phyloP scores from a whole-genome alignment of 2,888 invertebrate genomes.

The Plagiodera versicolora region DNA sequence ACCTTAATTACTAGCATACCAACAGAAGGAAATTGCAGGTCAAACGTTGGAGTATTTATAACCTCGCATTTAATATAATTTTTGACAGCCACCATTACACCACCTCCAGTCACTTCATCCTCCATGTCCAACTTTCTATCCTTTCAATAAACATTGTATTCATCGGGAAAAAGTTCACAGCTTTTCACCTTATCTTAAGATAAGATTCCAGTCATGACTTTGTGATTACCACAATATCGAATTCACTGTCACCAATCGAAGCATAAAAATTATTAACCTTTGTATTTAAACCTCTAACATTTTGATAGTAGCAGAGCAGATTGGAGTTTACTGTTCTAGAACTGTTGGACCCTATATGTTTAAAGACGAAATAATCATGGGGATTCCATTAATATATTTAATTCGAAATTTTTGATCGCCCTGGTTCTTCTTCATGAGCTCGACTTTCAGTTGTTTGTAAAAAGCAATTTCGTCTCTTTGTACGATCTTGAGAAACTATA shows the following conservation, averaged over 20 bases:
- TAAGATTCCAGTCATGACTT: constrained; percentile 1
- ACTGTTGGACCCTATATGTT: too few species aligned
- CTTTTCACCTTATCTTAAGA: not conserved
- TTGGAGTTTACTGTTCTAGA: too few species aligned
- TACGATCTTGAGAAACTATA: too few species aligned
- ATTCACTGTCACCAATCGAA: constrained; percentile 1
- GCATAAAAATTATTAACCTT: constrained; percentile 2
- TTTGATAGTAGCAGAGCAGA: constrained; percentile 7
- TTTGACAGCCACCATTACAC: not conserved
- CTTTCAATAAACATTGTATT: not conserved
- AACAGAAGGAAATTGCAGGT: not conserved
- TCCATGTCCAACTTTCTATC: not conserved
- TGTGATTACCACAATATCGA: not conserved
- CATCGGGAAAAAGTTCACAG: constrained; percentile 1
- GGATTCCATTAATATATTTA: too few species aligned
- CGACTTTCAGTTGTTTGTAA: too few species aligned
- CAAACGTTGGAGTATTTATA: not conserved
- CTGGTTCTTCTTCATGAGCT: too few species aligned
- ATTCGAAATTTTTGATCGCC: too few species aligned
- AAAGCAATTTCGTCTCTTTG: too few species aligned
- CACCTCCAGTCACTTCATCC: not conserved
- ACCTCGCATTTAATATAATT: not conserved
- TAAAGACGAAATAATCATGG: too few species aligned
- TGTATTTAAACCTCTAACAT: constrained; percentile 2
- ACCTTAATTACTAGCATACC: not conserved